Evolutionary conservation across 2,113 vertebrate genomes (phyloP).

Genomic region (Isurus oxyrinchus): DNA sequence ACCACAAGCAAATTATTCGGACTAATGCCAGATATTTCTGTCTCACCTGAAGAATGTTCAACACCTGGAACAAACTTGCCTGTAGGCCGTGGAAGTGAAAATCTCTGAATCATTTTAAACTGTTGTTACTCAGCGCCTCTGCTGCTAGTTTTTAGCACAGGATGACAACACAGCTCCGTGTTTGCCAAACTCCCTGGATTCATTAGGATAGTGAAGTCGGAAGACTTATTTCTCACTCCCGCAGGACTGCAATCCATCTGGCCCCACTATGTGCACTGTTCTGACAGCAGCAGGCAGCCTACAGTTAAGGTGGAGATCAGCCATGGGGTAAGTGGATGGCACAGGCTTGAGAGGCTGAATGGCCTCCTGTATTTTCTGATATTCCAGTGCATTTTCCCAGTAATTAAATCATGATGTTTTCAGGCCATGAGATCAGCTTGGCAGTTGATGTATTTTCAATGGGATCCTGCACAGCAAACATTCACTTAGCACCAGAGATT

Average conservation of each 20-base stretch:
- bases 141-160: background rate
- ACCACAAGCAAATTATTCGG: background rate
- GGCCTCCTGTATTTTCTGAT: background rate
- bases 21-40: background rate
- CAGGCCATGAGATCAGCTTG: background rate
- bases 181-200: background rate
- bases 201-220: background rate
- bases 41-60: background rate
- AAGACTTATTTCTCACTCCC: background rate
- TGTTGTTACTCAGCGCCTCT: background rate
- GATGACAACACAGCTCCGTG: background rate
- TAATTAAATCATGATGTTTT: background rate
- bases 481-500: background rate
- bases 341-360: background rate
- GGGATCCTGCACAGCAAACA: background rate
- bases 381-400: background rate
- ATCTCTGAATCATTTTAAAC: background rate
- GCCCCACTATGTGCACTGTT: background rate
- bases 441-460: background rate
- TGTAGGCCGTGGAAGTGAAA: background rate
- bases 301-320: background rate
- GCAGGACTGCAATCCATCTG: background rate
- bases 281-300: background rate
- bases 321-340: background rate
- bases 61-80: background rate